Percentiles rank a stretch among this genome's conserved stretches.
These are phyloP conservation scores for Napeogenes sylphis DNA, from an alignment of 2,888 invertebrate genomes.

Conservation along the genomic window DNA sequence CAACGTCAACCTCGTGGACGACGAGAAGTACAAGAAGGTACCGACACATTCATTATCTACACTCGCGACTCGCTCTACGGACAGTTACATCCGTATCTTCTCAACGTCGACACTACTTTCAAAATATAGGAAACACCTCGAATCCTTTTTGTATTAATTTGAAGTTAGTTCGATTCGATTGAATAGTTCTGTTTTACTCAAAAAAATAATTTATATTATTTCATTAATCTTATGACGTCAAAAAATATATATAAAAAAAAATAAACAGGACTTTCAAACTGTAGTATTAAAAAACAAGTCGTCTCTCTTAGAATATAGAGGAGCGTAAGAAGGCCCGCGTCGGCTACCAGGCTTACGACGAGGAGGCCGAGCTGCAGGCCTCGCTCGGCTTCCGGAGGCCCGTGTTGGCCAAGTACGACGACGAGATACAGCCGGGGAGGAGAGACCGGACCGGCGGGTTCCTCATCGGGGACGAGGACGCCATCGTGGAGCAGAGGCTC, in stretches of 20 bases:
- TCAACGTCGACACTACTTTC: no score
- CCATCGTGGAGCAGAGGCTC: constrained; percentile 74
- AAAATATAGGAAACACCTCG: no score
- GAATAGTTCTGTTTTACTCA: neutral
- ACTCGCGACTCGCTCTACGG: no score
- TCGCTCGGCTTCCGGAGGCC: constrained; percentile 80
- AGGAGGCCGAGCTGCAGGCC: constrained; percentile 84
- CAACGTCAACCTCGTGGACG: constrained; percentile 92
- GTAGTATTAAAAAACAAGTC: no score
- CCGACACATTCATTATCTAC: neutral
- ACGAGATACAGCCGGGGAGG: constrained; percentile 83
- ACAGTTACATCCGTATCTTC: no score
- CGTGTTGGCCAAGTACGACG: constrained; percentile 95
- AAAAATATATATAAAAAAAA: neutral
- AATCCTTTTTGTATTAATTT: no score
- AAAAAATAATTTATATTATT: neutral
- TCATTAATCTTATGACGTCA: neutral
- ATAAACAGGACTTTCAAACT: no score
- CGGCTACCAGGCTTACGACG: constrained; percentile 92
- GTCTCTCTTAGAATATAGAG: constrained; percentile 80
- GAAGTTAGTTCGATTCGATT: no score
- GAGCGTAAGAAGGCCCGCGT: constrained; percentile 89
- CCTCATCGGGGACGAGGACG: constrained; percentile 83
- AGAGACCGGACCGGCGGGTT: constrained; percentile 83
- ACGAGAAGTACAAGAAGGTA: constrained; percentile 88